phyloP scores from a whole-genome alignment of 1,140 invertebrate species.

The Trichoplusia ni region DNA sequence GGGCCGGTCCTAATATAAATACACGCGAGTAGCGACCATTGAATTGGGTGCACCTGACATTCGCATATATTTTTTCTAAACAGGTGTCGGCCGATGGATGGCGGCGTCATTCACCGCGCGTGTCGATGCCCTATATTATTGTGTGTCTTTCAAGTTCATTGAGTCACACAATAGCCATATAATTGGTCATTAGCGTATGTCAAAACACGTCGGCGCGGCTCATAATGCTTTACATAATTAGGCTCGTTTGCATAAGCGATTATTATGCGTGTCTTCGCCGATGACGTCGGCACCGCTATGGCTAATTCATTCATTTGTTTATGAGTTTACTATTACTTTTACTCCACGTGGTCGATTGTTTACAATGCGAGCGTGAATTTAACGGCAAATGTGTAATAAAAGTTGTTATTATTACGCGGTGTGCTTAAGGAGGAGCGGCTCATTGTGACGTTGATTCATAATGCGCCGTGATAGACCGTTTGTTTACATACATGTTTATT shows the following conservation, averaged over 20 bases:
- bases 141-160: constrained; percentile 75
- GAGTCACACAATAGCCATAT: constrained; percentile 73
- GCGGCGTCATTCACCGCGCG: constrained; percentile 56
- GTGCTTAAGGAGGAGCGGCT: constrained; percentile 18
- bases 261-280: constrained; percentile 75
- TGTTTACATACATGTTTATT: constrained; percentile 25
- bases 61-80: constrained; percentile 66
- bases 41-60: constrained; percentile 72
- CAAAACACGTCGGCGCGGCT: constrained; percentile 69
- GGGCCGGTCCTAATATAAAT: constrained; percentile 32
- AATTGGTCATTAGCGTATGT: constrained; percentile 76
- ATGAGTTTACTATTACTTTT: constrained; percentile 68
- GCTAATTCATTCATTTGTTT: constrained; percentile 76
- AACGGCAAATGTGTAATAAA: constrained; percentile 62
- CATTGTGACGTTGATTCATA: constrained; percentile 30
- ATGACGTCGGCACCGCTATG: constrained; percentile 64
- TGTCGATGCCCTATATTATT: constrained; percentile 79
- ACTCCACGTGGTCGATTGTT: constrained; percentile 64
- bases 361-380: constrained; percentile 57
- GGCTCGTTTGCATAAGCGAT: constrained; percentile 76
- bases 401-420: constrained; percentile 47
- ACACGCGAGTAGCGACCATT: constrained; percentile 49
- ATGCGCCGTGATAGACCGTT: constrained; percentile 2
- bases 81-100: constrained; percentile 56
- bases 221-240: constrained; percentile 79